phyloP scores from a whole-genome alignment of 2,113 vertebrate species.

The Hemiprocne comata region DNA sequence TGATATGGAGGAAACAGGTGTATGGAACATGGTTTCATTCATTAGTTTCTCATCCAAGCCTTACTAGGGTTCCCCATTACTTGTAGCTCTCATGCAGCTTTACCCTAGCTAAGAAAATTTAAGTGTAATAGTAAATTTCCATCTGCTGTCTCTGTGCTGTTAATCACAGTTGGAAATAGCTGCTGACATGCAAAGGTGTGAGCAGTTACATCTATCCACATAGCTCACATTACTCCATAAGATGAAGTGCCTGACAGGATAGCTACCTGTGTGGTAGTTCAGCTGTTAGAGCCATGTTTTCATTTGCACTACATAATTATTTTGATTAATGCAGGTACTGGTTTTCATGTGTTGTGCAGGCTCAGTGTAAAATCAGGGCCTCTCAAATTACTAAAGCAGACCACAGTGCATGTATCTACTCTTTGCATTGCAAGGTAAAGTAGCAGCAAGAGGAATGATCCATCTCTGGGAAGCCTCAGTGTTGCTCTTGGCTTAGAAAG shows the following conservation, averaged over 20 bases:
- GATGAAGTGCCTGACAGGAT: not conserved
- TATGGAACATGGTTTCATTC: not conserved
- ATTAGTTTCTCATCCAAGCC: not conserved
- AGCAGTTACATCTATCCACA: not conserved
- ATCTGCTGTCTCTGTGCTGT: not conserved
- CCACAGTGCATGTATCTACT: fast-evolving
- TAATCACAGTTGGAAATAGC: not conserved
- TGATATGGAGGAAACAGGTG: fast-evolving
- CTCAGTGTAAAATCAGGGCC: not conserved
- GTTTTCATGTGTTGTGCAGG: not conserved
- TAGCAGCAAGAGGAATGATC: not conserved
- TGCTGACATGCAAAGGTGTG: not conserved
- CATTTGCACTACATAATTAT: not conserved
- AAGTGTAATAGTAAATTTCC: not conserved
- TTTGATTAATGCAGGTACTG: not conserved
- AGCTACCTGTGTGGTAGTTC: not conserved
- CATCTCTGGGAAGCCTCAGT: fast-evolving
- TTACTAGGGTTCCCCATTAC: not conserved
- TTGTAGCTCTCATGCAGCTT: not conserved
- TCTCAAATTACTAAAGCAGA: not conserved
- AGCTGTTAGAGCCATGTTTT: not conserved
- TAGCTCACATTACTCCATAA: fast-evolving
- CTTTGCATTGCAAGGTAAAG: not conserved
- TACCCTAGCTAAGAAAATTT: not conserved
- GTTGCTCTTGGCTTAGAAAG: not conserved